Base-by-base conservation (phyloP, 2,113 vertebrate species). In the Mesitornis unicolor region DNA sequence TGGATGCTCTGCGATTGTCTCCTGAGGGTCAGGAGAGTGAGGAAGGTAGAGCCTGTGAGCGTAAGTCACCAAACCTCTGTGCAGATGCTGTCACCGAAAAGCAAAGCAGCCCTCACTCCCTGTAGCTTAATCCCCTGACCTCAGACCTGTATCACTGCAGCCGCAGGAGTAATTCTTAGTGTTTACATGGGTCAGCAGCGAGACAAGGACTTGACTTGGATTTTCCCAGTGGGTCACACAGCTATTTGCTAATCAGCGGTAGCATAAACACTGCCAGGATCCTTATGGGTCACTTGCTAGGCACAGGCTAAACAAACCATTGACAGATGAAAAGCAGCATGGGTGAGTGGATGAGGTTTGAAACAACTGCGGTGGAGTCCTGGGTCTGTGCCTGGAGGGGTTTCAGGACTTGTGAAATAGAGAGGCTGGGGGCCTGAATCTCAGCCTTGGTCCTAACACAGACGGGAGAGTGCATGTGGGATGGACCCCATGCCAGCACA, bases 221-320 rank as follows among this genome's bases (percentile, higher is more conserved):
- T 89, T 93, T 93, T 94, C 95, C 87, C 95, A 96, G 92, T 9
- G 2, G 92, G 92, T 96, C 90, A 78, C 84, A 75, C 0, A 0
- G 87, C 69, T 91, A 8, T 91, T 92, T 89, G 77, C 84, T 94
- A 94, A 95, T 95, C 85, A 83, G 90, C 5, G 0, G 78, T 56
- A 97, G 95, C 93, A 94, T 7, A 89, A 94, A 92, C 95, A 94
- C 73, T 74, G 80, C 80, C 80, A 70, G 93, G 81, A 82, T 78
- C 87, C 91, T 97, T 47, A 84, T 45, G 89, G 96, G 96, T 97
- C 96, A 94, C 68, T 97, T 87, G 80, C 47, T 93, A n/a, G 94
- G 94, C 88, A 95, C 88, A 89, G 85, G 82, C 90, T 96, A 91
- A 97, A 95, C 82, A 97, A 97, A 93, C 85, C 95, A 93, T 63